Conservation (phyloP, 1,140 invertebrate species). For the Drosophila oshimai region DNA sequence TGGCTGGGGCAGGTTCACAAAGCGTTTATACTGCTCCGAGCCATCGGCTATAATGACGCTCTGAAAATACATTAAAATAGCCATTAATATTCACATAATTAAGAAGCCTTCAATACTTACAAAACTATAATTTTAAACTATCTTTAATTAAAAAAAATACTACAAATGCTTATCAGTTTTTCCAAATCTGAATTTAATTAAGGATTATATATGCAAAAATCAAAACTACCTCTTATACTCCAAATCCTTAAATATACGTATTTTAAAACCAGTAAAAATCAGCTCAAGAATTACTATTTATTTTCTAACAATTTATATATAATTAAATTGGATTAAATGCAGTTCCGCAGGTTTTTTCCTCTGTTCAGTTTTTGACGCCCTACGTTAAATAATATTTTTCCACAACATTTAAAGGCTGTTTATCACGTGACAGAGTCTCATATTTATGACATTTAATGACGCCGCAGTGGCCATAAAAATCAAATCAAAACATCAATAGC, state of each 20-base stretch:
- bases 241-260: too few species aligned
- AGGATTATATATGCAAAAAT: too few species aligned
- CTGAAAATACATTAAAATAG: conserved; percentile 55
- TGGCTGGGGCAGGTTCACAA: conserved; percentile 84
- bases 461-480: conserved; percentile 44
- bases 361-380: background rate
- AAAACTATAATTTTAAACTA: too few species aligned
- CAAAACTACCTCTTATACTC: too few species aligned
- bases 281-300: too few species aligned
- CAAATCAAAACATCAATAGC: conserved; percentile 18
- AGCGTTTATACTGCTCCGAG: conserved; percentile 84
- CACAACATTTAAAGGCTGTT: conserved; percentile 22
- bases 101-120: too few species aligned
- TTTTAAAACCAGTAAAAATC: too few species aligned
- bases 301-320: too few species aligned
- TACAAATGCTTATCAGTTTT: too few species aligned
- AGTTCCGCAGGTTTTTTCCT: background rate
- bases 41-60: conserved; percentile 83
- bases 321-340: too few species aligned
- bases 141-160: too few species aligned
- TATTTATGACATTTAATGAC: conserved; percentile 41
- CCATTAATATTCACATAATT: background rate
- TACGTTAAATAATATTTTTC: conserved; percentile 15
- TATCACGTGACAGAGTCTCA: conserved; percentile 13
- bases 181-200: too few species aligned